Evolutionary conservation across 2,888 invertebrate species (phyloP).

Genomic region (Callosobruchus maculatus): DNA sequence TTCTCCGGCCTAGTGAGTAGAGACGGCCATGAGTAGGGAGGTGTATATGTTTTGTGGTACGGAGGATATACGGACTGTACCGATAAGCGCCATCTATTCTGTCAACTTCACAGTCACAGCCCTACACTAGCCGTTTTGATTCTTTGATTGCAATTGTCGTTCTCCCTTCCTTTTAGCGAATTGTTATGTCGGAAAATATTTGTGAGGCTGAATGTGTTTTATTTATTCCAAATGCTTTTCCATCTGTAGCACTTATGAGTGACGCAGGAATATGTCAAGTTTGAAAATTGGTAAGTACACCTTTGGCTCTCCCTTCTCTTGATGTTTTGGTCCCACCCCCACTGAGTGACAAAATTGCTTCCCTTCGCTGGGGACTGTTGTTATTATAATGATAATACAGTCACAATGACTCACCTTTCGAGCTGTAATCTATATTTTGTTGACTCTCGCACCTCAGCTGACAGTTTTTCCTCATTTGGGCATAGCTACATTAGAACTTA

Average conservation of each 20-base stretch:
- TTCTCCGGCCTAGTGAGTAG: too few species aligned
- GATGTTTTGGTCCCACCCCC: constrained; percentile 45
- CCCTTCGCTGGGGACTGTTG: constrained; percentile 12
- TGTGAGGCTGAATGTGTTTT: constrained; percentile 23
- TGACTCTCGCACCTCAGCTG: neutral
- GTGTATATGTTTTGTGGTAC: too few species aligned
- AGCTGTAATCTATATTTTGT: neutral
- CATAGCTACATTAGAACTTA: neutral
- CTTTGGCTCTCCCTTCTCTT: neutral
- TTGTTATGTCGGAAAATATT: constrained; percentile 32
- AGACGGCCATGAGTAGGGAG: too few species aligned
- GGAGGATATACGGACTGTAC: too few species aligned
- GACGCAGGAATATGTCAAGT: constrained; percentile 59
- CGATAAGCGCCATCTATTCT: too few species aligned
- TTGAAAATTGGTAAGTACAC: constrained; percentile 57
- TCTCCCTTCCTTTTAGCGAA: constrained; percentile 1
- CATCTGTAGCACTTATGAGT: constrained; percentile 37
- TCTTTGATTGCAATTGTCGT: neutral
- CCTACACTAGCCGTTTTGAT: too few species aligned
- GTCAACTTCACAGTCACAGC: too few species aligned
- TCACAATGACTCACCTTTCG: constrained; percentile 4
- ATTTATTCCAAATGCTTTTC: constrained; percentile 33
- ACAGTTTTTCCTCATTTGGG: neutral
- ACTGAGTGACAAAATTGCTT: constrained; percentile 23
- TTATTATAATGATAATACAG: constrained; percentile 11